Conservation (phyloP, 2,113 vertebrate species). For the Zapus hudsonius region DNA sequence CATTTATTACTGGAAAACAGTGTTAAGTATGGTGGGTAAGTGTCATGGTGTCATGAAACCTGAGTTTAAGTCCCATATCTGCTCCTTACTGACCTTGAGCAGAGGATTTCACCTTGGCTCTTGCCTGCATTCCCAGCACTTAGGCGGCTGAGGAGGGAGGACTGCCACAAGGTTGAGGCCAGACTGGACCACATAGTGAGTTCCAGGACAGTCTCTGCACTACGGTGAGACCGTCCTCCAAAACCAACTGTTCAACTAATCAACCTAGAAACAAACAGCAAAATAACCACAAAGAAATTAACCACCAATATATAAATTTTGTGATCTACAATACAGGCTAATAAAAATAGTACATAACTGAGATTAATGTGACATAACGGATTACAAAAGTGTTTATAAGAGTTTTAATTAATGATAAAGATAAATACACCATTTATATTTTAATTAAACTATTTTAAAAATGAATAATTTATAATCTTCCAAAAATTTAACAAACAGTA, state of each 20-base stretch:
- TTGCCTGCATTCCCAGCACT: neutral
- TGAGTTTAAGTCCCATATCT: neutral
- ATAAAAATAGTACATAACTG: neutral
- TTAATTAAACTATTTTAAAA: slow-evolving; percentile 15
- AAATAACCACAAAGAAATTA: neutral
- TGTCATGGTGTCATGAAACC: neutral
- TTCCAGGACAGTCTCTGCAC: neutral
- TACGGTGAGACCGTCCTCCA: neutral
- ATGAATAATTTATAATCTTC: neutral
- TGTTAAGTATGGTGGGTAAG: neutral
- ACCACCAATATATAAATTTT: neutral
- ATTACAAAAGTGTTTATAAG: neutral
- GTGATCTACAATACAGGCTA: neutral
- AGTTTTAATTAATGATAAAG: neutral
- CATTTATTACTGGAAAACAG: neutral
- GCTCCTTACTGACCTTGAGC: neutral
- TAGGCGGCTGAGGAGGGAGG: neutral
- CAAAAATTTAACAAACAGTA: neutral
- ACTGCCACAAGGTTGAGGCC: neutral
- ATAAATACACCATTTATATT: neutral
- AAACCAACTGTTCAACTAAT: neutral
- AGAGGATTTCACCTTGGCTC: neutral
- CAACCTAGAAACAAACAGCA: neutral
- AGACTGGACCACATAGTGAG: neutral
- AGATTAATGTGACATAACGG: neutral